These are phyloP conservation scores for Lordiphosa fenestrarum DNA, from an alignment of 2,888 invertebrate species.

Conservation along the genomic window DNA sequence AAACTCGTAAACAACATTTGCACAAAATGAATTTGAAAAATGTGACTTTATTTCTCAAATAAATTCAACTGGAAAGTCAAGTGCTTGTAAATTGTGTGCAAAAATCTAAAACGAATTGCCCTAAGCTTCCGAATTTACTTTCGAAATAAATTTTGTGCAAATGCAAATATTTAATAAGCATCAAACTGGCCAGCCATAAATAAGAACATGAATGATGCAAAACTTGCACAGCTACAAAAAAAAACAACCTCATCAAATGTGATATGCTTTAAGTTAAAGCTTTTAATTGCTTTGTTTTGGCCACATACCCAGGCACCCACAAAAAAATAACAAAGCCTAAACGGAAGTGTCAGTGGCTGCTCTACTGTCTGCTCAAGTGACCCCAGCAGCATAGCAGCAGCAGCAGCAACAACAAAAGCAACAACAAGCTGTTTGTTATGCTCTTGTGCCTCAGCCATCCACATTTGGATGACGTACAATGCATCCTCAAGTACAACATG, in stretches of 20 bases:
- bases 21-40: no score
- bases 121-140: conserved; percentile 21
- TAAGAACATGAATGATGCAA: conserved; percentile 45
- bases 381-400: conserved; percentile 25
- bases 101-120: conserved; percentile 47
- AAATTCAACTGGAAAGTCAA: conserved; percentile 21
- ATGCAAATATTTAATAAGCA: conserved; percentile 68
- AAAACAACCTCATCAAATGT: not conserved
- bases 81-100: conserved; percentile 23
- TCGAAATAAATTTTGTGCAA: conserved; percentile 50
- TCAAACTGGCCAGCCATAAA: conserved; percentile 55
- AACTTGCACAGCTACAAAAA: conserved; percentile 7
- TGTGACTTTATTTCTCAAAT: conserved; percentile 1
- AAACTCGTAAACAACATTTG: no score
- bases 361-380: conserved; percentile 58
- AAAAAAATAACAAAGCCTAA: conserved; percentile 55
- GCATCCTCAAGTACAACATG: conserved; percentile 22
- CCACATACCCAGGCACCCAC: conserved; percentile 30
- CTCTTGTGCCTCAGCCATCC: conserved; percentile 40
- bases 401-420: conserved; percentile 1
- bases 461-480: conserved; percentile 19
- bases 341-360: conserved; percentile 67
- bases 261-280: conserved; percentile 44
- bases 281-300: conserved; percentile 66
- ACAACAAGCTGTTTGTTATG: conserved; percentile 63